These are phyloP conservation scores for Embiotoca jacksoni DNA, from an alignment of 2,113 vertebrate species.

Conservation along the genomic window DNA sequence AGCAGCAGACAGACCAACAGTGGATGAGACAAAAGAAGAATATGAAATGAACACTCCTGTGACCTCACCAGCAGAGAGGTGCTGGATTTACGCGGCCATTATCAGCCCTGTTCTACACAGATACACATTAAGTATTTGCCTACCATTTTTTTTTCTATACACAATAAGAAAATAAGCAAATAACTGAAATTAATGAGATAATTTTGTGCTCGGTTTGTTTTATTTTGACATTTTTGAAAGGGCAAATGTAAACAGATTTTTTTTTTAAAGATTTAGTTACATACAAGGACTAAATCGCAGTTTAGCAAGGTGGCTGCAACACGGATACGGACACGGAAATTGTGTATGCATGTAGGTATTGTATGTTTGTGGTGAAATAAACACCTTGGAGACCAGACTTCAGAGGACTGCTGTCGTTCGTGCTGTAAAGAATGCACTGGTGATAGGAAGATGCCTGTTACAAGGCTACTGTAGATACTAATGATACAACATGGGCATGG, in stretches of 20 bases:
- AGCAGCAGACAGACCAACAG: slow-evolving; percentile 18
- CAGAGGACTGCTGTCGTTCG: too few relatives aligned
- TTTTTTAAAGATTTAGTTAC: neutral
- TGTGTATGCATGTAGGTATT: too few relatives aligned
- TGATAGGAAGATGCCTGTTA: too few relatives aligned
- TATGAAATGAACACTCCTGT: slow-evolving; percentile 3
- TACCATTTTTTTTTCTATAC: neutral
- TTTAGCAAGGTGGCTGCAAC: too few relatives aligned
- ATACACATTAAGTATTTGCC: neutral
- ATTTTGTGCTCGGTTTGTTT: slow-evolving; percentile 18
- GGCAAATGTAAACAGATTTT: neutral
- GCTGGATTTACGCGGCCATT: slow-evolving; percentile 44
- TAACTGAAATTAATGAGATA: neutral
- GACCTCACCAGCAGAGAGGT: slow-evolving; percentile 37
- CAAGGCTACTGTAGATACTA: neutral
- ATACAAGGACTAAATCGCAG: neutral
- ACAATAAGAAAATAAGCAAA: neutral
- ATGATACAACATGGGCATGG: neutral
- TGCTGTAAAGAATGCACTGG: too few relatives aligned
- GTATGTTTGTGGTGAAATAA: too few relatives aligned
- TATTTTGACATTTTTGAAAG: slow-evolving; percentile 4
- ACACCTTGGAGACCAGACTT: too few relatives aligned
- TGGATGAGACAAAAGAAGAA: slow-evolving; percentile 28
- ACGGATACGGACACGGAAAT: too few relatives aligned
- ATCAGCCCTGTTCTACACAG: neutral